These are phyloP conservation scores for Megalops cyprinoides DNA, from an alignment of 2,797 vertebrate species.

Conservation along the genomic window DNA sequence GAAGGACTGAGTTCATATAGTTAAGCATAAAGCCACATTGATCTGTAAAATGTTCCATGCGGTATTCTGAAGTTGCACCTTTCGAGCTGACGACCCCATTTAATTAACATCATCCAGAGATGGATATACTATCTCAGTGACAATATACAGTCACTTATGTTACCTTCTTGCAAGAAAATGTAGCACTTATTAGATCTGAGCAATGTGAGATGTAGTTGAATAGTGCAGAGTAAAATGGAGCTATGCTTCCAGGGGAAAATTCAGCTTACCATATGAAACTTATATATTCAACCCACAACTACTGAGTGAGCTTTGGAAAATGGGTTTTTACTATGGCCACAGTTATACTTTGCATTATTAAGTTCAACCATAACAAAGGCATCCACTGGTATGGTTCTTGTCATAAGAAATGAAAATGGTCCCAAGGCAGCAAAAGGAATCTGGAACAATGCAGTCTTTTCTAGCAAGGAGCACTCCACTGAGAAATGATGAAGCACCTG, in stretches of 20 bases:
- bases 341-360: slow-evolving; percentile 31
- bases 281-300: too few species aligned
- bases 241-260: too few species aligned
- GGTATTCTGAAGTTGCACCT: neutral
- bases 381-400: slow-evolving; percentile 14
- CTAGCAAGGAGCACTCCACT: neutral
- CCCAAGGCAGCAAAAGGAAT: neutral
- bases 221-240: neutral
- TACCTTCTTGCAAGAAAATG: neutral
- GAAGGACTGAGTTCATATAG: too few species aligned
- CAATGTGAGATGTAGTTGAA: neutral
- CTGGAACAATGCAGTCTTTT: slow-evolving; percentile 2
- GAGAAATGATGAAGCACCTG: neutral
- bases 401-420: slow-evolving; percentile 16
- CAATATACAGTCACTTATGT: neutral
- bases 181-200: neutral
- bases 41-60: neutral
- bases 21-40: neutral
- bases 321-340: too few species aligned
- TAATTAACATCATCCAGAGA: neutral
- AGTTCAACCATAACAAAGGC: slow-evolving; percentile 35
- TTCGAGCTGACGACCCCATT: neutral
- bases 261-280: too few species aligned
- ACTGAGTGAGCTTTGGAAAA: too few species aligned
- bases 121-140: neutral